Conservation (phyloP, 2,888 invertebrate genomes). For the Trichogramma dendrolimi region DNA sequence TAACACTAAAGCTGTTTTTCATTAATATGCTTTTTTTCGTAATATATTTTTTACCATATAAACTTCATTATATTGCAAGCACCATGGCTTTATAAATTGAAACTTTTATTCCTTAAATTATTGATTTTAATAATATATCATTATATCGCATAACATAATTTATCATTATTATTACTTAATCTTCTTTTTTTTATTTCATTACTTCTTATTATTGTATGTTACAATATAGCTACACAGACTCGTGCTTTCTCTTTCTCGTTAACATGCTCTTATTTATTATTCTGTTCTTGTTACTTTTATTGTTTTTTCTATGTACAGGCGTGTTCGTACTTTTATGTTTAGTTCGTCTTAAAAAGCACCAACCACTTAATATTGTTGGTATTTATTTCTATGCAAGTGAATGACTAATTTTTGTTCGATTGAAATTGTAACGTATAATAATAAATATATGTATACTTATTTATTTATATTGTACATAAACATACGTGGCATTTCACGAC, state of each 20-base stretch:
- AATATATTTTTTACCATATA: neutral
- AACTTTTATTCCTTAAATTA: slow-evolving; percentile 19
- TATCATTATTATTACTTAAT: slow-evolving; percentile 3
- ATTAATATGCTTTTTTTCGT: neutral
- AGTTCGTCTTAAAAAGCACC: too few species aligned
- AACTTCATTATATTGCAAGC: slow-evolving; percentile 23
- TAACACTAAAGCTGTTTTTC: slow-evolving; percentile 19
- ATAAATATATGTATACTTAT: too few species aligned
- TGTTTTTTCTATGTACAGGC: slow-evolving; percentile 19
- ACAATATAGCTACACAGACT: slow-evolving; percentile 37
- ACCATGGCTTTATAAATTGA: slow-evolving; percentile 19
- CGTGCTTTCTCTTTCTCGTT: slow-evolving; percentile 1
- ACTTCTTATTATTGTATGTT: slow-evolving; percentile 34
- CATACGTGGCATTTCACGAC: too few species aligned
- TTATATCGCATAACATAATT: slow-evolving; percentile 31
- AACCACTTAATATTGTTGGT: too few species aligned
- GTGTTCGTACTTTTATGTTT: slow-evolving; percentile 10
- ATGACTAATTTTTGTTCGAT: slow-evolving; percentile 18
- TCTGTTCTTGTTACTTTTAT: neutral
- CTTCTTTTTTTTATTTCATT: slow-evolving; percentile 15
- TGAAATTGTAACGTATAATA: slow-evolving; percentile 21
- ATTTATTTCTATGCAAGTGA: neutral
- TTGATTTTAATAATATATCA: slow-evolving; percentile 14
- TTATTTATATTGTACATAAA: too few species aligned
- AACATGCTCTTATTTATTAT: neutral